Base-by-base conservation (phyloP, 1,140 invertebrate species). In the Catajapyx aquilonaris region DNA sequence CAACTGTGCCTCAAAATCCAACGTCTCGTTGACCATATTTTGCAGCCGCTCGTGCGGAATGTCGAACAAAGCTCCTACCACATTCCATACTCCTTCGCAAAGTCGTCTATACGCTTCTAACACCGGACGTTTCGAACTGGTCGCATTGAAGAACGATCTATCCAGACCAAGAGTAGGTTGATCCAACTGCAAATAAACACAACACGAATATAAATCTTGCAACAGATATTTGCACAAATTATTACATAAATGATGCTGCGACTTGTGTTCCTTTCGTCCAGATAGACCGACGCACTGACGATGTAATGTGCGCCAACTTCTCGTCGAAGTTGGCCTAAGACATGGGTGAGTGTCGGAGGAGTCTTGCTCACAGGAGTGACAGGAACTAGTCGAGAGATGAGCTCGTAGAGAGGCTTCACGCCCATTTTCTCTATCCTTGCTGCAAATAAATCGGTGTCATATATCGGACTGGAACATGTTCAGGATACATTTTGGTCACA, bases 241-340 rank as follows among this genome's bases (percentile, higher is more conserved):
- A 9, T 34, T 40, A 47, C 46, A 22, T 47, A 47, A 33, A 47
- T 20, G n/a, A 18, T 37, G 20, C 42, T 30, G 2, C 36, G 39
- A 4, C 22, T 36, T 11, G 46, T 32, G n/a, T 45, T 39, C 21
- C 43, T 34, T 25, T 45, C 46, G 25, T 45, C 44, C 2, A 43
- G 25, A n/a, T 37, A 34, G 18, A 47, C 44, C 7, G 34, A 34
- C 20, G 39, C 15, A 16, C 21, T 33, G n/a, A 44, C 16, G 22
- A 47, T 34, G 28, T 38, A 45, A 16, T 45, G 36, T 20, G 41
- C 41, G 33, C 35, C 34, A 4, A 45, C 15, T 20, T 39, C 25
- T n/a, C 39, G 5, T 20, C 41, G 35, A 3, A 47, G 16, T 28
- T 40, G 25, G 15, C 41, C 46, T 13, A 47, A 53, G 7, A 28